Conservation (phyloP, 53 echinoderm and acorn worm species). For the Arbacia lixula region DNA sequence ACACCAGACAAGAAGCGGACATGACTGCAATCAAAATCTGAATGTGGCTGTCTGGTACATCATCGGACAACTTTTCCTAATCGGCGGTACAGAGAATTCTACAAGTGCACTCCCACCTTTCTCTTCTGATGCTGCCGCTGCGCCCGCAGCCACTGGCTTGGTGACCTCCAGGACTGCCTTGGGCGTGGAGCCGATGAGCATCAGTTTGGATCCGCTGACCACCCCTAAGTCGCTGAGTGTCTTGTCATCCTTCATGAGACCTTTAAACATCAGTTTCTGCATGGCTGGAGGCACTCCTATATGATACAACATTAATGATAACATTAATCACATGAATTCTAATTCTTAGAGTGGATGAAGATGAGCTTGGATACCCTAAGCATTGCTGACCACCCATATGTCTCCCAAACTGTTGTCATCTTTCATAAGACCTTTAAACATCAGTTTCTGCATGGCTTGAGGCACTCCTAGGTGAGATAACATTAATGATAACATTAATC, state of each 20-base stretch:
- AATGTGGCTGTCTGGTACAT: too few species aligned
- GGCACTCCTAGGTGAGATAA: too few species aligned
- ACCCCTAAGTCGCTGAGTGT: slow-evolving; percentile 90
- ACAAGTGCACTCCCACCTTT: slow-evolving; percentile 74
- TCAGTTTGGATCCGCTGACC: slow-evolving; percentile 89
- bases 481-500: too few species aligned
- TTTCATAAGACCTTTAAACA: slow-evolving; percentile 98
- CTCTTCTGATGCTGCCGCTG: slow-evolving; percentile 72
- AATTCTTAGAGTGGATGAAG: too few species aligned
- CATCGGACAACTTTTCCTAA: too few species aligned
- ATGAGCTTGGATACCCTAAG: too few species aligned
- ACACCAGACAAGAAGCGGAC: too few species aligned
- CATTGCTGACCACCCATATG: slow-evolving; percentile 86
- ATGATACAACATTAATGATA: too few species aligned
- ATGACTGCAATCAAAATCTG: too few species aligned
- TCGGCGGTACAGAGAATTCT: too few species aligned
- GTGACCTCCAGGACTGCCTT: slow-evolving; percentile 91
- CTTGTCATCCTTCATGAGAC: slow-evolving; percentile 97
- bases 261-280: slow-evolving; percentile 99
- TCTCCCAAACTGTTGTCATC: slow-evolving; percentile 94
- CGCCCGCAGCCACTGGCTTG: slow-evolving; percentile 78
- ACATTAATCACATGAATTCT: not conserved
- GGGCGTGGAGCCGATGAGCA: slow-evolving; percentile 94
- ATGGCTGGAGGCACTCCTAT: slow-evolving; percentile 96
- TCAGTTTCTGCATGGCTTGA: slow-evolving; percentile 97